phyloP scores from a whole-genome alignment of 2,888 invertebrate genomes.

The Drosophila recens region DNA sequence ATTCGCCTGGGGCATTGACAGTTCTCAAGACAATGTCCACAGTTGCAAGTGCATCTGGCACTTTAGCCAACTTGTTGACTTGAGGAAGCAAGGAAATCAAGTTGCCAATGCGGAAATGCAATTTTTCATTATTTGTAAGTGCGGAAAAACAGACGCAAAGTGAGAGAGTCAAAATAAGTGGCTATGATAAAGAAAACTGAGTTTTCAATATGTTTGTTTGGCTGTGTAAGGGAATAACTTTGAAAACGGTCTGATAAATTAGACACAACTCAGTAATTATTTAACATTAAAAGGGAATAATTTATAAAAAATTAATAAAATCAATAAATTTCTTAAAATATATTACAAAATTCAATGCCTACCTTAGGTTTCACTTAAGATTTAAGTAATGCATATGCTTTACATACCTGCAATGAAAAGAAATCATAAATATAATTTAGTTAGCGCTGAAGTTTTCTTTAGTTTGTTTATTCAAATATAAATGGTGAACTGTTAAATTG shows the following conservation, averaged over 20 bases:
- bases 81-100: slow-evolving; percentile 60
- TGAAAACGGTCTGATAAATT: too few species aligned
- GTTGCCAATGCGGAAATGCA: slow-evolving; percentile 73
- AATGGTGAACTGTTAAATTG: background rate
- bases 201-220: slow-evolving; percentile 1
- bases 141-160: background rate
- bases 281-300: too few species aligned
- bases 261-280: too few species aligned
- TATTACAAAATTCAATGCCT: background rate
- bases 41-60: slow-evolving; percentile 67
- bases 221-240: background rate
- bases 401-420: slow-evolving; percentile 65
- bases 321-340: background rate
- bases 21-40: slow-evolving; percentile 51
- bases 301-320: background rate
- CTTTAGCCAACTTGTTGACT: slow-evolving; percentile 74
- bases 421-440: slow-evolving; percentile 3
- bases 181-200: background rate
- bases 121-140: slow-evolving; percentile 64
- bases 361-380: background rate
- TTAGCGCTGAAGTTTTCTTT: too few species aligned
- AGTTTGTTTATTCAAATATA: background rate
- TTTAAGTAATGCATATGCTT: background rate
- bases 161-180: background rate
- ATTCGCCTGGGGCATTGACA: slow-evolving; percentile 38